Evolutionary conservation across 35 echinoderm and acorn worm genomes (phyloP).

Genomic region (Lytechinus pictus): DNA sequence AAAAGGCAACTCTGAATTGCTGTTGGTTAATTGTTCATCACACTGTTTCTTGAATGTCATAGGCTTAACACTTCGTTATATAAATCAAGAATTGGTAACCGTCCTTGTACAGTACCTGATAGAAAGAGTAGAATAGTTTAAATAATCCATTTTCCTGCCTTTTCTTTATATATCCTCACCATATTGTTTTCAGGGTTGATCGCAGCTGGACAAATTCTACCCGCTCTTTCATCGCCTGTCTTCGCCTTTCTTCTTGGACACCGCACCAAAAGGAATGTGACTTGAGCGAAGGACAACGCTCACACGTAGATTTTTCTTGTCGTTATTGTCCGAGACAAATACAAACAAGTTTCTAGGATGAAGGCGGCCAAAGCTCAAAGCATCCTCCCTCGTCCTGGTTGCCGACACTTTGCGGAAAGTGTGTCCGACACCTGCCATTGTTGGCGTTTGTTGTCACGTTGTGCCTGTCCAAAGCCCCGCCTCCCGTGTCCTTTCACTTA

Average conservation of each 20-base stretch:
- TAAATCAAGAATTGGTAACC: background rate
- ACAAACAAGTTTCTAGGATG: background rate
- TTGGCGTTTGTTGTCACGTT: slow-evolving; percentile 13
- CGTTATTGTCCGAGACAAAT: background rate
- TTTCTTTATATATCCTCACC: background rate
- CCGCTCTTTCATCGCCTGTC: background rate
- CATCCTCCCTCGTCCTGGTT: background rate
- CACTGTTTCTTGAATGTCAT: background rate
- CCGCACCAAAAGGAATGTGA: background rate
- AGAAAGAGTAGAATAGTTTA: background rate
- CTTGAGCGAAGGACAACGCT: background rate
- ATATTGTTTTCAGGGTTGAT: background rate
- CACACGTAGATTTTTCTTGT: background rate
- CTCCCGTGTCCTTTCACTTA: background rate
- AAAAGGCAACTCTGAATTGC: too few relatives aligned
- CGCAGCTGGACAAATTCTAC: background rate
- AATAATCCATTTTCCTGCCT: background rate
- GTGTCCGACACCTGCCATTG: slow-evolving; percentile 19
- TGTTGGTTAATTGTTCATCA: too few relatives aligned
- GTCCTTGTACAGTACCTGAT: background rate
- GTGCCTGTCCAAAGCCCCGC: background rate
- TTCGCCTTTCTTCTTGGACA: background rate
- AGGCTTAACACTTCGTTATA: background rate
- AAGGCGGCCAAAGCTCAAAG: slow-evolving; percentile 16
- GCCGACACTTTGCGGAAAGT: background rate